Evolutionary conservation across 2,888 invertebrate species (phyloP).

Genomic region (Pterobdella sp.): DNA sequence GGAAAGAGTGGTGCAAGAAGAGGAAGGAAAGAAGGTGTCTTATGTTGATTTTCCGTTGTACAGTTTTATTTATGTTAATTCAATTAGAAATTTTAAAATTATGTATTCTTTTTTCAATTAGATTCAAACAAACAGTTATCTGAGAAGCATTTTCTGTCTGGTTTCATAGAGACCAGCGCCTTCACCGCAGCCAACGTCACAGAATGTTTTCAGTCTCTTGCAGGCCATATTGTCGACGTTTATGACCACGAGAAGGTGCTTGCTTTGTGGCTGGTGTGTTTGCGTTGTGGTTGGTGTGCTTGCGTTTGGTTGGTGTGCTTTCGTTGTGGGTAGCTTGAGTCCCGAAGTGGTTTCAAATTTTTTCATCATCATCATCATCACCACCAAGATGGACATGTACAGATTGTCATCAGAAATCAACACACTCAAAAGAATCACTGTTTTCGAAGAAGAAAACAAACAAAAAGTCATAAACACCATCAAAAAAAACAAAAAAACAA

Average conservation of each 20-base stretch:
- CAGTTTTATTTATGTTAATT: neutral
- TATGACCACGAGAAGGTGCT: slow-evolving; percentile 44
- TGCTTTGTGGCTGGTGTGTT: neutral
- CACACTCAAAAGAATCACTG: slow-evolving; percentile 13
- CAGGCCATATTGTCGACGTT: slow-evolving; percentile 44
- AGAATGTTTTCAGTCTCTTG: slow-evolving; percentile 42
- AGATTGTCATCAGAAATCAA: slow-evolving; percentile 18
- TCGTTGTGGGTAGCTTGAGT: neutral
- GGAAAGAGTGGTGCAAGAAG: slow-evolving; percentile 38
- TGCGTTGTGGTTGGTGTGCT: neutral
- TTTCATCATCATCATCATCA: neutral
- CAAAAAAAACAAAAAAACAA: neutral
- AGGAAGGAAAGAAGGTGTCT: slow-evolving; percentile 40
- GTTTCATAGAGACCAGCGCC: slow-evolving; percentile 46
- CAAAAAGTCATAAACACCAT: neutral
- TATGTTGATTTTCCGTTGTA: neutral
- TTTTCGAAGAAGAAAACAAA: neutral
- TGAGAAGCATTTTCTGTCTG: slow-evolving; percentile 42
- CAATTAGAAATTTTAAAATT: neutral
- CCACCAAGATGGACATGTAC: slow-evolving; percentile 23
- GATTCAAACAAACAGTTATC: slow-evolving; percentile 39
- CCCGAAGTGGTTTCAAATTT: neutral
- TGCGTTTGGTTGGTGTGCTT: neutral
- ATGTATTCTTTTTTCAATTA: too few species aligned
- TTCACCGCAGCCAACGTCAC: slow-evolving; percentile 43